Evolutionary conservation across 2,888 invertebrate genomes (phyloP).

Genomic region (Troglohyphantes excavatus): DNA sequence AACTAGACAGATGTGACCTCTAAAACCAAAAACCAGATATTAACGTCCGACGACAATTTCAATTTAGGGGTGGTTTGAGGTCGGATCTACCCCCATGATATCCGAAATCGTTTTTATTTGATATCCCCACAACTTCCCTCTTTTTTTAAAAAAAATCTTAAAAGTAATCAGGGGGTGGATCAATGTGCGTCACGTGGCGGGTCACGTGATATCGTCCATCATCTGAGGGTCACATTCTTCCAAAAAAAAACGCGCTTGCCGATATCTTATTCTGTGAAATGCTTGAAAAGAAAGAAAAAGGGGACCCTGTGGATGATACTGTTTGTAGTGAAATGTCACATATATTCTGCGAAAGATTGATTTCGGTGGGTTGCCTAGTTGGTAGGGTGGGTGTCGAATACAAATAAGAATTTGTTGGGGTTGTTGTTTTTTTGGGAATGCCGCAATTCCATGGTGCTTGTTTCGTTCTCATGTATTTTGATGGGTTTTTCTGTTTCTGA

Average conservation of each 20-base stretch:
- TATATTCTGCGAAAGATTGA: conserved; percentile 31
- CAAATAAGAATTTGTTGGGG: neutral
- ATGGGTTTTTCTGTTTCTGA: neutral
- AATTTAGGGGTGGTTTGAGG: neutral
- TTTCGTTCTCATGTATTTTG: neutral
- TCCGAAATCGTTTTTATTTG: conserved; percentile 18
- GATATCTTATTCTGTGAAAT: conserved; percentile 16
- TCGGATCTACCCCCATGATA: conserved; percentile 3
- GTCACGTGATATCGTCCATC: conserved; percentile 53
- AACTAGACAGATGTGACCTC: neutral
- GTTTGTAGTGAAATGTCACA: conserved; percentile 27
- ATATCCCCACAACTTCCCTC: neutral
- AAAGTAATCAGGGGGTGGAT: conserved; percentile 28
- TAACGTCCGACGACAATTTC: neutral
- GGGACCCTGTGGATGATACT: conserved; percentile 1
- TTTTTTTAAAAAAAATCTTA: neutral
- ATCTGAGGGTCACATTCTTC: neutral
- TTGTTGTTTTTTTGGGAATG: neutral
- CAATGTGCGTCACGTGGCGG: conserved; percentile 17
- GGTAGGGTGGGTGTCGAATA: neutral
- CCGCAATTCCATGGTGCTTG: neutral
- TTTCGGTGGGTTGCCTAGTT: neutral
- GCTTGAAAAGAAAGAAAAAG: neutral
- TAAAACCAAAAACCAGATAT: neutral
- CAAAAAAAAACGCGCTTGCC: neutral